Base-by-base conservation (phyloP, 2,888 invertebrate species). In the Melanargia galathea region DNA sequence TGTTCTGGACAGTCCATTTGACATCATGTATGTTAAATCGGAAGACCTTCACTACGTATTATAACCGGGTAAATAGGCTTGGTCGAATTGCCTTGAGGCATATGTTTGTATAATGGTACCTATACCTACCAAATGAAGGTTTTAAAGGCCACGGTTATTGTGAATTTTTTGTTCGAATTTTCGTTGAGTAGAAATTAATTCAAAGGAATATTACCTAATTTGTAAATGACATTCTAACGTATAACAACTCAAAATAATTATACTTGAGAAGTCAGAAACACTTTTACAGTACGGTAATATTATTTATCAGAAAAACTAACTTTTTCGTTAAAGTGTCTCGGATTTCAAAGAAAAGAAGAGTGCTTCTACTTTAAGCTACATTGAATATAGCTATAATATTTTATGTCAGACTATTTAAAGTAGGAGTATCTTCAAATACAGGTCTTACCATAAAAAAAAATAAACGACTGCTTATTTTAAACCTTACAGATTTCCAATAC, bases 201-300 rank as follows among this genome's bases (percentile, higher is more conserved):
- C 1, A 30, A 30, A 30, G 0, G 30, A 2, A 30, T 30, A 30
- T 30, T 3, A 30, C 8, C 2, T n/a, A 38, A 3, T 38, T 38
- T 38, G 35, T 13, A 13, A 20, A 16, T 16, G 18, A 5, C 45
- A 2, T 35, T 54, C n/a, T 43, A 43, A 6, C 35, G 66, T 60
- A 63, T 63, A 57, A 48, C 63, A 63, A 61, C 66, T 61, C 58
- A 58, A 55, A 38, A 26, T 16, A 43, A 2, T 54, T 24, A 35
- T 35, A 52, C 5, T 20, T 58, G 35, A 45, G 66, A 60, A 61
- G 52, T 61, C 60, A 58, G 57, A 66, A 61, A 63, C 52, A 30
- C 52, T 58, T 51, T 48, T 35, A 49, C 20, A 24, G 8, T 18
- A n/a, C n/a, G n/a, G n/a, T 13, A 48, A 60, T 26, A 10, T 20